Base-by-base conservation (phyloP, 1,140 invertebrate species). In the Frieseomelitta varia region DNA sequence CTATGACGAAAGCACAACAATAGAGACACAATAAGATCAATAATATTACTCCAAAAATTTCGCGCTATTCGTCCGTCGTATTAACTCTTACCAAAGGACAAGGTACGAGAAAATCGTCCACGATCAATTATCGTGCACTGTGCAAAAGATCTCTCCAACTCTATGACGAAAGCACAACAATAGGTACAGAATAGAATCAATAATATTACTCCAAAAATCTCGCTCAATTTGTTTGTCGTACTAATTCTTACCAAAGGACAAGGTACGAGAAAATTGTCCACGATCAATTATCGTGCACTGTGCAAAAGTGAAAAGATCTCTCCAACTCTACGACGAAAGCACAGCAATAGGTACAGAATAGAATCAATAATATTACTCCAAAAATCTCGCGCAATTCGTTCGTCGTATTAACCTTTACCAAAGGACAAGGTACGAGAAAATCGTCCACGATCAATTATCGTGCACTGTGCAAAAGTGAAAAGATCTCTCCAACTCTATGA, bases 141-240 rank as follows among this genome's bases (percentile, higher is more conserved):
- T 0, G n/a, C 0, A n/a, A 27, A 0, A 1, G 27, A 3, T 6
- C 14, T 17, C 1, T 15, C 2, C 2, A 30, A 65, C 27, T 65
- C 15, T 30, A 10, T 30, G 14, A n/a, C 24, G 14, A n/a, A 69
- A 21, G 53, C 69, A 72, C 56, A 15, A 55, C 47, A 69, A 81
- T n/a, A 75, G n/a, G n/a, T n/a, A n/a, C n/a, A n/a, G n/a, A n/a
- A n/a, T n/a, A n/a, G n/a, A n/a, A n/a, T n/a, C n/a, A n/a, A n/a
- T n/a, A n/a, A n/a, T n/a, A n/a, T n/a, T n/a, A n/a, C n/a, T n/a
- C n/a, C n/a, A n/a, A n/a, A n/a, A n/a, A n/a, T n/a, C n/a, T n/a
- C n/a, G n/a, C n/a, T n/a, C n/a, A n/a, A n/a, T n/a, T n/a, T n/a
- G n/a, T n/a, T n/a, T n/a, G n/a, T n/a, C n/a, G n/a, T n/a, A n/a